Evolutionary conservation across 2,888 invertebrate species (phyloP).

Genomic region (Abscondita cerata): DNA sequence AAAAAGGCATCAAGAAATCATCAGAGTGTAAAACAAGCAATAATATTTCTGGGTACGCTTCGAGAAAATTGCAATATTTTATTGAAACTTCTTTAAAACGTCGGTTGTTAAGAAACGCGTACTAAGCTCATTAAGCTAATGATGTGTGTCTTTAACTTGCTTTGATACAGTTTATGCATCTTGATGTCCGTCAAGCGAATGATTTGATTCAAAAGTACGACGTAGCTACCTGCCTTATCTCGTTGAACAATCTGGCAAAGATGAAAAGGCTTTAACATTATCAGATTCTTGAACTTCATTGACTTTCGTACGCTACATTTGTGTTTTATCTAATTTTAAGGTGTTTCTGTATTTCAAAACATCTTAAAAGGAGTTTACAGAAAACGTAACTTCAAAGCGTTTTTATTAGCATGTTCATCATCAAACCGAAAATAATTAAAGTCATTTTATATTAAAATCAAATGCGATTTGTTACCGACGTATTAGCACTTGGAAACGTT

Average conservation of each 20-base stretch:
- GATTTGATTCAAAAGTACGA: constrained; percentile 50
- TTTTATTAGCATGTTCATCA: too few relatives aligned
- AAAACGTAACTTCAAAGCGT: constrained; percentile 24
- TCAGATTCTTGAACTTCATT: constrained; percentile 51
- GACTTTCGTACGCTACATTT: constrained; percentile 52
- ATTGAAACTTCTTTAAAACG: constrained; percentile 28
- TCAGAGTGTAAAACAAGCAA: constrained; percentile 50
- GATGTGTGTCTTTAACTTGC: constrained; percentile 48
- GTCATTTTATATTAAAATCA: too few relatives aligned
- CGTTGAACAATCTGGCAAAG: constrained; percentile 49
- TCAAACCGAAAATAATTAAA: too few relatives aligned
- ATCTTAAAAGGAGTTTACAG: constrained; percentile 21
- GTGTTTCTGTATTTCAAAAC: constrained; percentile 47
- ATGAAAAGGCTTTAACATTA: constrained; percentile 48
- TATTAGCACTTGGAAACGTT: too few relatives aligned
- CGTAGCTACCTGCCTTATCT: constrained; percentile 52
- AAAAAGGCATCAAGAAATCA: constrained; percentile 56
- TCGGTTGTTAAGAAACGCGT: constrained; percentile 31
- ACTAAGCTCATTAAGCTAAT: constrained; percentile 55
- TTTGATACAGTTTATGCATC: constrained; percentile 53
- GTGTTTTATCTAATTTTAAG: constrained; percentile 52
- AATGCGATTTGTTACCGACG: too few relatives aligned
- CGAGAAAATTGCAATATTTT: constrained; percentile 42
- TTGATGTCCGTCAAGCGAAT: constrained; percentile 52
- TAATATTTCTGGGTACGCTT: constrained; percentile 40